phyloP scores from a whole-genome alignment of 1,140 invertebrate species.

The Heliconius congener region DNA sequence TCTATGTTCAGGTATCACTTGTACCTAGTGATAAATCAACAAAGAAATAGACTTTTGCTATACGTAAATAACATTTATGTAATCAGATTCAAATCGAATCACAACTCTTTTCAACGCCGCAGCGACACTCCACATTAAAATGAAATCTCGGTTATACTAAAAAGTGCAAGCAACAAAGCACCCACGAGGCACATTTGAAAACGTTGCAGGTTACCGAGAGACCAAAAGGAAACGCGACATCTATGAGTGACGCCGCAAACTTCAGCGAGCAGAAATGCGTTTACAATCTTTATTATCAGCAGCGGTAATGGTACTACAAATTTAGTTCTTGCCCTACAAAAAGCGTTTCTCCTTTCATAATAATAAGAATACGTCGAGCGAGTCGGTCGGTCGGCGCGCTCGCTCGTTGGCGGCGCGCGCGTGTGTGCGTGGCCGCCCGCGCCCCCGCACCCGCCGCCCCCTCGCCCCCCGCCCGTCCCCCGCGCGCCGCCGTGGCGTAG shows the following conservation, averaged over 20 bases:
- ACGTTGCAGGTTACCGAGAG: slow-evolving; percentile 44
- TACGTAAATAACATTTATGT: slow-evolving; percentile 24
- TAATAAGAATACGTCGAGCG: slow-evolving; percentile 80
- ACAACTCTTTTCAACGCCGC: slow-evolving; percentile 32
- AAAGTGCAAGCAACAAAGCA: slow-evolving; percentile 22
- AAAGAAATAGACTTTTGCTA: background rate
- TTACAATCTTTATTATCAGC: slow-evolving; percentile 79
- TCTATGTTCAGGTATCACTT: too few species aligned
- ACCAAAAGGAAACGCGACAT: slow-evolving; percentile 69
- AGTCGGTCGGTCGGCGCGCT: slow-evolving; percentile 71
- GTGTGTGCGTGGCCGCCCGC: slow-evolving; percentile 54
- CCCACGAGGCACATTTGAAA: slow-evolving; percentile 41
- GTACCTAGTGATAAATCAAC: background rate
- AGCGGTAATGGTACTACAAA: slow-evolving; percentile 75
- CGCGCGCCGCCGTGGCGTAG: slow-evolving; percentile 63
- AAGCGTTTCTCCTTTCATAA: slow-evolving; percentile 81
- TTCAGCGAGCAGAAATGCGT: slow-evolving; percentile 77
- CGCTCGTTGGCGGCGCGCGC: slow-evolving; percentile 61
- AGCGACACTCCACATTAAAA: slow-evolving; percentile 31
- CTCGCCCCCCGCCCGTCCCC: slow-evolving; percentile 38
- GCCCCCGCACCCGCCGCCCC: slow-evolving; percentile 30
- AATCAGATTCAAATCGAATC: slow-evolving; percentile 23
- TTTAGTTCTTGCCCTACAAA: slow-evolving; percentile 82
- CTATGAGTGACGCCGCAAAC: slow-evolving; percentile 73
- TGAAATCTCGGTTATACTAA: slow-evolving; percentile 26